Percentiles rank a stretch among this genome's conserved stretches.
These are phyloP conservation scores for Oxycera nigricornis DNA, from an alignment of 2,888 invertebrate genomes.

Conservation along the genomic window DNA sequence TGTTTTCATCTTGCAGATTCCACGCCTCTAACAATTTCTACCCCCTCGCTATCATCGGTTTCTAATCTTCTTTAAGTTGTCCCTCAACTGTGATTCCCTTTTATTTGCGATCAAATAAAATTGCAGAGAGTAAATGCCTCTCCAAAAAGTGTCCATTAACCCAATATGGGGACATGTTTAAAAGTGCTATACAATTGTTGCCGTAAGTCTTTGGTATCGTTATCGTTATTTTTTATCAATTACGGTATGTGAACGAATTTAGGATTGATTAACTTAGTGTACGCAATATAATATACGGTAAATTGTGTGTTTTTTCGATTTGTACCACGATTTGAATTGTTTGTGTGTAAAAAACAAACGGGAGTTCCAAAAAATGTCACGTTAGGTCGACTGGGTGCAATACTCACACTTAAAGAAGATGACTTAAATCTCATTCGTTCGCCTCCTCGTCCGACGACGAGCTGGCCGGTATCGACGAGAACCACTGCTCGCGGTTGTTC, in stretches of 20 bases:
- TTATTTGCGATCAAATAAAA: not conserved
- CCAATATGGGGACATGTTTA: constrained; percentile 13
- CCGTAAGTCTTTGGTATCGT: constrained; percentile 21
- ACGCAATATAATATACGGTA: not conserved
- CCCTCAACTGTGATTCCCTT: not conserved
- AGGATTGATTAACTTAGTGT: not conserved
- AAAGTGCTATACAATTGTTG: not conserved
- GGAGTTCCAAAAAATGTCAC: not conserved
- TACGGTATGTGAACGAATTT: not conserved
- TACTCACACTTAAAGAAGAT: constrained; percentile 58
- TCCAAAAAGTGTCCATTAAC: not conserved
- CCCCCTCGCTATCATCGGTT: not conserved
- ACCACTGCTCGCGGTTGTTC: constrained; percentile 69
- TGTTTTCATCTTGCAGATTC: no score
- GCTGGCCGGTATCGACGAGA: constrained; percentile 70
- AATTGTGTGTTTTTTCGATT: not conserved
- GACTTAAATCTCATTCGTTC: constrained; percentile 63
- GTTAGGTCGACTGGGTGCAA: not conserved
- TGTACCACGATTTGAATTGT: not conserved
- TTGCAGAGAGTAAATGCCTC: not conserved
- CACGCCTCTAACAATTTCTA: no score
- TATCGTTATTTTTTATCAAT: not conserved
- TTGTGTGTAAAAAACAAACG: not conserved
- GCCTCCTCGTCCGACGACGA: constrained; percentile 63
- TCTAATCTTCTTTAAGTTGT: constrained; percentile 26